Evolutionary conservation across 2,113 vertebrate species (phyloP).

Genomic region (Camelus bactrianus): DNA sequence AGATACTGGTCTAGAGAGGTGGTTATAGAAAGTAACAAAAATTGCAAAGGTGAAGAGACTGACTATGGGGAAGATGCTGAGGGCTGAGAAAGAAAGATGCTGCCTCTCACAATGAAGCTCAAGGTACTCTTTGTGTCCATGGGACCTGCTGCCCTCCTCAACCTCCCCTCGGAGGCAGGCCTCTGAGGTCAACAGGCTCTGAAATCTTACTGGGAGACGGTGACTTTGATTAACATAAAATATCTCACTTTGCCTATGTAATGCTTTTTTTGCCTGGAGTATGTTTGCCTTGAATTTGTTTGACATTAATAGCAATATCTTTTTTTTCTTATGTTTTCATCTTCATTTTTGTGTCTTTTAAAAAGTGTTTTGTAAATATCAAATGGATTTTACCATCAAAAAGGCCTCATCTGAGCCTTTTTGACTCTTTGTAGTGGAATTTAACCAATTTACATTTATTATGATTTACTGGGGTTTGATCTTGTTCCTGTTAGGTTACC

Average conservation of each 20-base stretch:
- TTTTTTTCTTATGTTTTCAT: neutral
- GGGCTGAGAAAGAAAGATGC: neutral
- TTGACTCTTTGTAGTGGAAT: neutral
- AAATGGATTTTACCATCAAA: constrained; percentile 1
- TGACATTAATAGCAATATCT: neutral
- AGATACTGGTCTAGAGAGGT: neutral
- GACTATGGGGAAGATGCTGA: neutral
- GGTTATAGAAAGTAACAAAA: neutral
- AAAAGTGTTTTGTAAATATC: constrained; percentile 12
- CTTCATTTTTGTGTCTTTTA: constrained; percentile 16
- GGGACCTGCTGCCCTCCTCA: neutral
- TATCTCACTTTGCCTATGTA: neutral
- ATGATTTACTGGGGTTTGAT: neutral
- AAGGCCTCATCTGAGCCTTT: neutral
- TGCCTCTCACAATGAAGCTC: neutral
- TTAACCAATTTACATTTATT: constrained; percentile 50
- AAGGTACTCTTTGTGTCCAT: neutral
- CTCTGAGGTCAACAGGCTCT: neutral
- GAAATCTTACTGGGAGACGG: neutral
- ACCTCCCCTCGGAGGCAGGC: neutral
- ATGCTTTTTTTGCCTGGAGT: neutral
- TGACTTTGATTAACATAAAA: neutral
- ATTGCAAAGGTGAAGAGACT: neutral
- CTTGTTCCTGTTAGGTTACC: constrained; percentile 2
- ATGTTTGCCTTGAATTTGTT: neutral